Percentiles rank a stretch among this genome's conserved stretches.
Conservation (phyloP, 1,140 invertebrate species). For the Trialeurodes vaporariorum region DNA sequence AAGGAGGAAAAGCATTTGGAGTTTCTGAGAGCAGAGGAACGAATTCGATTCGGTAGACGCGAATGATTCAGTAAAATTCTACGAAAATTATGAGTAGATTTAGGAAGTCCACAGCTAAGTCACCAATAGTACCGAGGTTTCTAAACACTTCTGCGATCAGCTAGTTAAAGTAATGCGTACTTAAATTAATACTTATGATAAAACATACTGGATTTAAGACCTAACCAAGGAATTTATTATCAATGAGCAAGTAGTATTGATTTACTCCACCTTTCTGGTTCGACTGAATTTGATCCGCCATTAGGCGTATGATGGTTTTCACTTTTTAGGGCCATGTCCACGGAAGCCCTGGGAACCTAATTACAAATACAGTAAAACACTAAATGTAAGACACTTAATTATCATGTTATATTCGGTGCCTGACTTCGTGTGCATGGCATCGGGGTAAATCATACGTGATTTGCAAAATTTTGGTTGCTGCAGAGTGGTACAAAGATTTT, state of each 20-base stretch:
- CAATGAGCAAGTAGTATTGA: constrained; percentile 10
- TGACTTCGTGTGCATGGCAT: not conserved
- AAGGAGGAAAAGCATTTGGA: too few species aligned
- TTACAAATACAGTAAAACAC: constrained; percentile 1
- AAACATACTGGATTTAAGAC: constrained; percentile 8
- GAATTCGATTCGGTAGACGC: too few species aligned
- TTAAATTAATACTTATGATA: not conserved
- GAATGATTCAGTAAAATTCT: too few species aligned
- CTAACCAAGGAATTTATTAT: not conserved
- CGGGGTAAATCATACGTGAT: not conserved
- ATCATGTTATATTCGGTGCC: not conserved
- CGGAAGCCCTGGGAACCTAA: not conserved
- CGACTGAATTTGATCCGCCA: constrained; percentile 14
- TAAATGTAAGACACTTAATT: not conserved
- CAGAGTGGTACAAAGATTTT: not conserved
- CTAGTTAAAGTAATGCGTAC: too few species aligned
- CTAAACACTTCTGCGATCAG: not conserved
- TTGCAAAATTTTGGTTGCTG: not conserved
- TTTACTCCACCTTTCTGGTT: constrained; percentile 18
- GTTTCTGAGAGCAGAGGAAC: too few species aligned
- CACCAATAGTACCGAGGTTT: not conserved
- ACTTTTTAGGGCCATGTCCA: constrained; percentile 17
- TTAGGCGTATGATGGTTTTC: constrained; percentile 11
- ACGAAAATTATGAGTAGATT: too few species aligned
- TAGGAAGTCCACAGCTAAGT: too few species aligned